Percentiles rank a stretch among this genome's conserved stretches.
phyloP scores from a whole-genome alignment of 2,888 invertebrate species.

The Hofmannophila pseudospretella region DNA sequence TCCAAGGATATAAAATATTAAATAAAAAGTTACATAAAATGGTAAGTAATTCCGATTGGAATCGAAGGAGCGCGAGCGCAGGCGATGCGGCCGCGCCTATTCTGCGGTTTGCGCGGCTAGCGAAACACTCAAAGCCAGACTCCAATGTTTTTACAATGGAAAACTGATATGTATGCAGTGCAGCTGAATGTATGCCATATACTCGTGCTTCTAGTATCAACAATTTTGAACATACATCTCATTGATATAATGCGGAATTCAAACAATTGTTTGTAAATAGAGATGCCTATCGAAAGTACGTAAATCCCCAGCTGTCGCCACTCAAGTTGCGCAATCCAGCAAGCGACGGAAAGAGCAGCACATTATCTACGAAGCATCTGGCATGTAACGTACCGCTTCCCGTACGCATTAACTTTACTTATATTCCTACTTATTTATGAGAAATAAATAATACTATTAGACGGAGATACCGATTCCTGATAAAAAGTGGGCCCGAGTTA shows the following conservation, averaged over 20 bases:
- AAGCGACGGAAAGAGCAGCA: conserved; percentile 46
- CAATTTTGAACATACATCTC: conserved; percentile 1
- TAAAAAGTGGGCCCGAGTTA: conserved; percentile 77
- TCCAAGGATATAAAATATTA: conserved; percentile 70
- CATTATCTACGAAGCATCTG: conserved; percentile 63
- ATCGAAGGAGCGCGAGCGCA: conserved; percentile 44
- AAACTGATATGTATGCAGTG: conserved; percentile 32
- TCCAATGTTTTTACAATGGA: conserved; percentile 34
- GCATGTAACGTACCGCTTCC: conserved; percentile 69
- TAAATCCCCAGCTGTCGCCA: conserved; percentile 50
- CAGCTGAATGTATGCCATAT: too few species aligned
- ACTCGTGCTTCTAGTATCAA: too few species aligned
- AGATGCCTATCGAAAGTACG: conserved; percentile 37
- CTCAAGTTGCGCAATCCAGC: conserved; percentile 53
- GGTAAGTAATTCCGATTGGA: conserved; percentile 71
- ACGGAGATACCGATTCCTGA: conserved; percentile 77
- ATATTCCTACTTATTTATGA: conserved; percentile 75
- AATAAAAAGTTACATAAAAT: conserved; percentile 75
- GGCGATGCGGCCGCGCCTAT: conserved; percentile 57
- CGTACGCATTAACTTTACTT: conserved; percentile 71
- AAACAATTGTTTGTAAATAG: conserved; percentile 47
- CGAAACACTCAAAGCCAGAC: conserved; percentile 16
- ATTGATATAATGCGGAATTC: background rate
- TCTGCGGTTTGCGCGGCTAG: conserved; percentile 55
- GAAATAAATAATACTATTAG: conserved; percentile 78